Evolutionary conservation across 1,140 invertebrate species (phyloP).

Genomic region (Drosophila tani): DNA sequence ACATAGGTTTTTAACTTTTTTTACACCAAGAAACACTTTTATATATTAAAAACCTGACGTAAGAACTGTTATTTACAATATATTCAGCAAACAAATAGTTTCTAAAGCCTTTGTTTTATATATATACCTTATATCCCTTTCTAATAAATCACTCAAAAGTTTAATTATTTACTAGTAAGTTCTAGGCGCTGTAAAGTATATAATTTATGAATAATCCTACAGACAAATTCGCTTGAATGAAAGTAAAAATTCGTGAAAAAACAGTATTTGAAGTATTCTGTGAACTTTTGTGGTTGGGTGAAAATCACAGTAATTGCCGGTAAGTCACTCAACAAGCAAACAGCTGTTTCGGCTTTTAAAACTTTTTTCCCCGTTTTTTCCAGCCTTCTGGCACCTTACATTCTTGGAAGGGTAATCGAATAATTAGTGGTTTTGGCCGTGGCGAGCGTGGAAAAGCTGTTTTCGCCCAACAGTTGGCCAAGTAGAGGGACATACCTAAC

Average conservation of each 20-base stretch:
- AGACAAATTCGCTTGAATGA: too few relatives aligned
- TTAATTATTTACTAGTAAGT: too few relatives aligned
- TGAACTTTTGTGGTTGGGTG: too few relatives aligned
- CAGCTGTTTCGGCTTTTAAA: constrained; percentile 52
- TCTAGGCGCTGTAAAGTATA: too few relatives aligned
- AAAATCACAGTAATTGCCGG: constrained; percentile 23
- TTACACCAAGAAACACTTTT: background rate
- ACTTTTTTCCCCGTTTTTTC: constrained; percentile 2
- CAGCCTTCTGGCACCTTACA: constrained; percentile 27
- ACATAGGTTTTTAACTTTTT: too few relatives aligned
- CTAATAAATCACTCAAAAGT: too few relatives aligned
- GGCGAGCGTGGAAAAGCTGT: constrained; percentile 23
- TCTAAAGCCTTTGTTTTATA: too few relatives aligned
- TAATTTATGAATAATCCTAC: too few relatives aligned
- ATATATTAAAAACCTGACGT: background rate
- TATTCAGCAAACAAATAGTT: background rate
- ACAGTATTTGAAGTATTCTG: too few relatives aligned
- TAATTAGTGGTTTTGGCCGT: constrained; percentile 18
- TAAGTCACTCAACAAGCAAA: constrained; percentile 23
- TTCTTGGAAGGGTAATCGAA: constrained; percentile 34
- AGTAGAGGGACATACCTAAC: background rate
- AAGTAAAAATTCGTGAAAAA: too few relatives aligned
- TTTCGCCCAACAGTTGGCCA: constrained; percentile 19
- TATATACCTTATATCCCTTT: too few relatives aligned
- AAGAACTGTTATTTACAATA: too few relatives aligned